Percentiles rank a stretch among this genome's conserved stretches.
These are phyloP conservation scores for Neostethus bicornis DNA, from an alignment of 2,797 vertebrate species.

Conservation along the genomic window DNA sequence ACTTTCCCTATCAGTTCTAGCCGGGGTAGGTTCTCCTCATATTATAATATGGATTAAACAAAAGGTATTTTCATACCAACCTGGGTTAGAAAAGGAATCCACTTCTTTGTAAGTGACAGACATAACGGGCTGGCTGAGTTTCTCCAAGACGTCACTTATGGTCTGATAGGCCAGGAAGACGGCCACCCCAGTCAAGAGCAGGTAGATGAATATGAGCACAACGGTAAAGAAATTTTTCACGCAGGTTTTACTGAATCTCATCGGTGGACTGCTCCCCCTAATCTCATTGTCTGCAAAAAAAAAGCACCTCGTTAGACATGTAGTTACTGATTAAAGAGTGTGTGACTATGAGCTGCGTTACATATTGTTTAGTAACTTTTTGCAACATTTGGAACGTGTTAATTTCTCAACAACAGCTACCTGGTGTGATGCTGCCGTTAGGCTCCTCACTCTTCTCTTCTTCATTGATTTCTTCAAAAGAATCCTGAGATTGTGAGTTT, in stretches of 20 bases:
- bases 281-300: conserved; percentile 78
- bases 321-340: neutral
- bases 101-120: conserved; percentile 96
- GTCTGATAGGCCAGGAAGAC: conserved; percentile 96
- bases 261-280: conserved; percentile 63
- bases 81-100: conserved; percentile 87
- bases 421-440: conserved; percentile 74
- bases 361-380: neutral
- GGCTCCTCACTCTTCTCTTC: conserved; percentile 69
- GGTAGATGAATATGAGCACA: conserved; percentile 92
- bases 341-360: neutral
- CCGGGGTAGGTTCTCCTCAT: too few relatives aligned
- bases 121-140: conserved; percentile 94
- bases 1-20: too few relatives aligned
- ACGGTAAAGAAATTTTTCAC: conserved; percentile 93
- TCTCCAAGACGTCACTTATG: conserved; percentile 91
- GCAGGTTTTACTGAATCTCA: conserved; percentile 89
- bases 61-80: conserved; percentile 66
- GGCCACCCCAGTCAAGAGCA: conserved; percentile 90
- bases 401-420: conserved; percentile 35
- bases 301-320: neutral
- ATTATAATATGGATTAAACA: too few relatives aligned
- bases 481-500: conserved; percentile 64
- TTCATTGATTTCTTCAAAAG: conserved; percentile 63
- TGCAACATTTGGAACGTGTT: neutral